These are phyloP conservation scores for Sebastes diaconus DNA, from an alignment of 2,797 vertebrate genomes.

Conservation along the genomic window DNA sequence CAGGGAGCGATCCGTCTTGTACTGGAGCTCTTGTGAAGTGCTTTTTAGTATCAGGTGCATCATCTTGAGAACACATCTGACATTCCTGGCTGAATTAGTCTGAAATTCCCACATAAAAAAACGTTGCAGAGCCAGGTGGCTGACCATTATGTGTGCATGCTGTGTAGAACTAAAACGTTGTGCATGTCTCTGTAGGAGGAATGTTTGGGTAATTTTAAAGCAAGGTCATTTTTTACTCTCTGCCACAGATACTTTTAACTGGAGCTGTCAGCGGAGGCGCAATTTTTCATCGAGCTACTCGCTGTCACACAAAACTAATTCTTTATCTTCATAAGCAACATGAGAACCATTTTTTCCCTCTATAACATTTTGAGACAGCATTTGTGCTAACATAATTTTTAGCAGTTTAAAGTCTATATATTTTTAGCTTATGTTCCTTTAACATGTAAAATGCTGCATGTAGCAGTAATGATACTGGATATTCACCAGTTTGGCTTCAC, in stretches of 20 bases:
- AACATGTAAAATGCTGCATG: neutral
- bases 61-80: slow-evolving; percentile 97
- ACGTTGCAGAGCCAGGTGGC: slow-evolving; percentile 89
- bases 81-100: slow-evolving; percentile 96
- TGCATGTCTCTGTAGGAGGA: slow-evolving; percentile 86
- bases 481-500: neutral
- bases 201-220: slow-evolving; percentile 82
- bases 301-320: slow-evolving; percentile 41
- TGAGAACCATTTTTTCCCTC: neutral
- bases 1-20: slow-evolving; percentile 89
- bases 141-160: slow-evolving; percentile 80
- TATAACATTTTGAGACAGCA: neutral
- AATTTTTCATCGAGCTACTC: slow-evolving; percentile 43
- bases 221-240: slow-evolving; percentile 81
- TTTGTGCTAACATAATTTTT: neutral
- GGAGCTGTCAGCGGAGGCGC: slow-evolving; percentile 57
- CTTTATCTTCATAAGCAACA: slow-evolving; percentile 44
- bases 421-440: neutral
- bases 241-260: slow-evolving; percentile 80
- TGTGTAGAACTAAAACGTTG: slow-evolving; percentile 93
- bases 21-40: slow-evolving; percentile 89
- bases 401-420: neutral
- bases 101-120: slow-evolving; percentile 93
- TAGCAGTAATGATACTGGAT: neutral
- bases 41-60: slow-evolving; percentile 98